Evolutionary conservation across 2,888 invertebrate species (phyloP).

Genomic region (Aethes cnicana): DNA sequence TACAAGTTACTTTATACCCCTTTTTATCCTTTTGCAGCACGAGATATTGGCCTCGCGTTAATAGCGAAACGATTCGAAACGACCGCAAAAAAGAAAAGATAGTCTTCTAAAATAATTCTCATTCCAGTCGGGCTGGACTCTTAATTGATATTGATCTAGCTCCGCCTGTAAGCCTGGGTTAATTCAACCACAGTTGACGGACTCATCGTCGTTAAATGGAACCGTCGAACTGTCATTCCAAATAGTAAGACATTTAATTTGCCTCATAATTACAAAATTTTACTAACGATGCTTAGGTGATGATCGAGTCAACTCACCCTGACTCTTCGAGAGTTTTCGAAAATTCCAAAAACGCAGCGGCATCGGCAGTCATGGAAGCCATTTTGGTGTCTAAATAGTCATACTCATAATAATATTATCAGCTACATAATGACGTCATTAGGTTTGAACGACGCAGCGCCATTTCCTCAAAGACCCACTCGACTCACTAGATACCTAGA

Average conservation of each 20-base stretch:
- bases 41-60: slow-evolving; percentile 67
- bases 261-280: too few relatives aligned
- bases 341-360: slow-evolving; percentile 18
- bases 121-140: slow-evolving; percentile 31
- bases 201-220: too few relatives aligned
- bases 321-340: slow-evolving; percentile 9
- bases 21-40: slow-evolving; percentile 77
- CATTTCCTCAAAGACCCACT: slow-evolving; percentile 45
- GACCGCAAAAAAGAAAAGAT: slow-evolving; percentile 42
- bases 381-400: slow-evolving; percentile 48
- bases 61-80: slow-evolving; percentile 66
- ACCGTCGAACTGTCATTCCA: too few relatives aligned
- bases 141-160: slow-evolving; percentile 31
- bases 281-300: too few relatives aligned
- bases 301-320: too few relatives aligned
- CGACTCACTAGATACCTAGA: background rate
- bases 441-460: slow-evolving; percentile 41
- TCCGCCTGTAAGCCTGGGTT: slow-evolving; percentile 11
- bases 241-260: too few relatives aligned
- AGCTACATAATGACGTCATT: slow-evolving; percentile 53
- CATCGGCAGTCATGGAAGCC: slow-evolving; percentile 39
- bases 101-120: slow-evolving; percentile 43
- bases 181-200: background rate
- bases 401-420: slow-evolving; percentile 51
- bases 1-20: slow-evolving; percentile 75